Base-by-base conservation (phyloP, 2,113 vertebrate genomes). In the Ptychochromis oligacanthus region DNA sequence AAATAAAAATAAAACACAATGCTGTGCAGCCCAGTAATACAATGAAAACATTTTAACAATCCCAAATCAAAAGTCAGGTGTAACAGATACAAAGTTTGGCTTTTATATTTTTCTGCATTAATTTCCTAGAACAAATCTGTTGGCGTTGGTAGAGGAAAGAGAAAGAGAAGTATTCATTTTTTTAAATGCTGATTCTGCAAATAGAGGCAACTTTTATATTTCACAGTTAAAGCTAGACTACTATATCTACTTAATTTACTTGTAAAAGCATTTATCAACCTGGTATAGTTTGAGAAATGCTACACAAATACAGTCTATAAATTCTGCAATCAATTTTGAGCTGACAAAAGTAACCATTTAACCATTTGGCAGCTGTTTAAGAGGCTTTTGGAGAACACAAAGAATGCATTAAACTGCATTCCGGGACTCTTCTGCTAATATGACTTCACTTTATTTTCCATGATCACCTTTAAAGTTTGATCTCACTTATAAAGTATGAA, bases 401-500 rank as follows among this genome's bases (percentile, higher is more conserved):
- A 20, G 36, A 59, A 57, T 20, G 4, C 31, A 18, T 14, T 15
- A 28, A 18, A 60, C 59, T 43, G 7, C 7, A 54, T 43, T 43
- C 75, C 62, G 85, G 59, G 79, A 81, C 46, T 72, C 10, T 36
- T 40, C 28, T 67, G 43, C 17, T 1, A 18, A 3, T 38, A 31
- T 62, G 59, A 83, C 65, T 75, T 76, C 8, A 43, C 40, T 85
- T 87, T 64, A 70, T 87, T 86, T 84, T 34, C 26, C 9, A 18
- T 3, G 20, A 40, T 61, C 56, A 55, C 75, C 28, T 84, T 90
- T 86, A 85, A 90, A 80, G 17, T 84, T 86, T 84, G 52, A 88
- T 77, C 65, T 6, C 17, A 26, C 40, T 43, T 12, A 54, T 91
- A 18, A 88, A 91, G 85, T 83, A 91, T 91, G 20, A 60, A 91